Percentiles rank a stretch among this genome's conserved stretches.
Conservation (phyloP, 1,140 invertebrate genomes). For the Manduca sexta region DNA sequence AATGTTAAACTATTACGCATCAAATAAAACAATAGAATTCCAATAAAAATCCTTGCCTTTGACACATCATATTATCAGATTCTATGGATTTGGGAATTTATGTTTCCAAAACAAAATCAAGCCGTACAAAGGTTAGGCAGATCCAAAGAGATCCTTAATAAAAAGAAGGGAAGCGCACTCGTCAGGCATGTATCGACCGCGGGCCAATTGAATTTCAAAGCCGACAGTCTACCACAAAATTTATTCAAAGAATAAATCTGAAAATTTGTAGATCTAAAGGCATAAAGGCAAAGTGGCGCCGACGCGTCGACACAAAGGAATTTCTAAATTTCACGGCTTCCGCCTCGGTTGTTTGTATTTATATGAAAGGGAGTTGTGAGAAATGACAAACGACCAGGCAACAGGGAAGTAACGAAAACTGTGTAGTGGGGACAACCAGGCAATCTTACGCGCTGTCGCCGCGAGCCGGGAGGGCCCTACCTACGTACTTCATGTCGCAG, state of each 20-base stretch:
- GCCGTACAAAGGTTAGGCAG: constrained; percentile 25
- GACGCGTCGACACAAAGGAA: constrained; percentile 69
- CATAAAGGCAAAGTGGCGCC: constrained; percentile 66
- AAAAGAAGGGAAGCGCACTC: constrained; percentile 53
- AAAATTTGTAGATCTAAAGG: constrained; percentile 73
- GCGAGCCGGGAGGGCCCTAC: background rate
- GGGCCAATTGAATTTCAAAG: constrained; percentile 73
- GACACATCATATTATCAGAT: too few relatives aligned
- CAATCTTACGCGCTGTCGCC: constrained; percentile 9
- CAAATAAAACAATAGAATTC: too few relatives aligned
- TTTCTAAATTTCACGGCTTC: constrained; percentile 72
- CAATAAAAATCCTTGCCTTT: too few relatives aligned
- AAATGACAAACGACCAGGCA: constrained; percentile 52
- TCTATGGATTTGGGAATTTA: constrained; percentile 15
- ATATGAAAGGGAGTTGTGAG: constrained; percentile 57
- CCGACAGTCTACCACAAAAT: constrained; percentile 70
- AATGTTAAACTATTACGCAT: too few relatives aligned
- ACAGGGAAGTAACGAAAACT: constrained; percentile 7
- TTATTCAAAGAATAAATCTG: constrained; percentile 74
- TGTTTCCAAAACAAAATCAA: constrained; percentile 25
- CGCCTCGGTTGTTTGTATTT: constrained; percentile 65
- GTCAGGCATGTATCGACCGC: constrained; percentile 66
- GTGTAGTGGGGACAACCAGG: constrained; percentile 4
- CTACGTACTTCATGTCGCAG: too few relatives aligned
- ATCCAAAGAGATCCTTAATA: constrained; percentile 43